Evolutionary conservation across 2,797 vertebrate species (phyloP).

Genomic region (Antennarius maculatus): DNA sequence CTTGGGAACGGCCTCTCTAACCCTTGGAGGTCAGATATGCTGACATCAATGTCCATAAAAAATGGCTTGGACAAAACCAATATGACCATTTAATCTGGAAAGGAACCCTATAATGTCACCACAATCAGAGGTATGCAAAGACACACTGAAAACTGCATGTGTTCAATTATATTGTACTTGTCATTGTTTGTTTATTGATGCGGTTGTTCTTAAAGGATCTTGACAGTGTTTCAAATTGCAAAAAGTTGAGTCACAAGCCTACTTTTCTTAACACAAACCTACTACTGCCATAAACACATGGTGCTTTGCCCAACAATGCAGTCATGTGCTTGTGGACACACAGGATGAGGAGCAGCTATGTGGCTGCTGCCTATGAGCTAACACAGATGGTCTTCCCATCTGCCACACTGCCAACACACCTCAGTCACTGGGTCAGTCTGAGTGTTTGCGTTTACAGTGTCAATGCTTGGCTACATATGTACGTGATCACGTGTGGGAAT

Average conservation of each 20-base stretch:
- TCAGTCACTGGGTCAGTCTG: slow-evolving; percentile 56
- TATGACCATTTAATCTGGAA: slow-evolving; percentile 55
- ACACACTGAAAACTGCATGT: slow-evolving; percentile 24
- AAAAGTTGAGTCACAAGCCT: background rate
- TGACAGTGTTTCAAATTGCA: background rate
- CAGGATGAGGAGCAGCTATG: slow-evolving; percentile 37
- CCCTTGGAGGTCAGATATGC: slow-evolving; percentile 57
- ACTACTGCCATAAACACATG: background rate
- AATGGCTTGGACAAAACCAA: slow-evolving; percentile 6
- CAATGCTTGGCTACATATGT: slow-evolving; percentile 4
- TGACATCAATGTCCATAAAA: slow-evolving; percentile 42
- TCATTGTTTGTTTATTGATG: slow-evolving; percentile 26
- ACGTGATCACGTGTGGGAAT: background rate
- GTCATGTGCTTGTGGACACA: slow-evolving; percentile 24
- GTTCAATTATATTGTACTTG: background rate
- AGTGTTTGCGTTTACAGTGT: slow-evolving; percentile 38
- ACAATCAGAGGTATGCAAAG: slow-evolving; percentile 17
- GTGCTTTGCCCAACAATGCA: slow-evolving; percentile 7
- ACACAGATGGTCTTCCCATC: slow-evolving; percentile 73
- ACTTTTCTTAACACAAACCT: background rate
- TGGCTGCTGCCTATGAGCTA: slow-evolving; percentile 49
- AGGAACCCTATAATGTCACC: slow-evolving; percentile 30
- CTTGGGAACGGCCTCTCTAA: slow-evolving; percentile 43
- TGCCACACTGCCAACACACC: slow-evolving; percentile 55
- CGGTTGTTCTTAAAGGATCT: background rate